Evolutionary conservation across 2,797 vertebrate species (phyloP).

Genomic region (Hypotaenidia philippensis): DNA sequence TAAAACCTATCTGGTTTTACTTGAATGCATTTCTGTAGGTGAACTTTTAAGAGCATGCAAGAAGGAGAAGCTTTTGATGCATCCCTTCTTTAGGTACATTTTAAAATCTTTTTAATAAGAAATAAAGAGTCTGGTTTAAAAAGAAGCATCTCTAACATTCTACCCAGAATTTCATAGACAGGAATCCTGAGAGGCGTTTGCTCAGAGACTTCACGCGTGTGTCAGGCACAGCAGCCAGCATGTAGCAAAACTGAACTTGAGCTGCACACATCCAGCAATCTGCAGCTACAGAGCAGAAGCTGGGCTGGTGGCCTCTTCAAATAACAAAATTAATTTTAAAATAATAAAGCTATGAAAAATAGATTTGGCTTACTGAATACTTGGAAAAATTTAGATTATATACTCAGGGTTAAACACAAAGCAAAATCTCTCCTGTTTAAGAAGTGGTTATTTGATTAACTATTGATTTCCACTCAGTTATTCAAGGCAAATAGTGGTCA

Average conservation of each 20-base stretch:
- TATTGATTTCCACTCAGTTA: constrained; percentile 71
- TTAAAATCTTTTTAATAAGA: neutral
- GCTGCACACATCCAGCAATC: neutral
- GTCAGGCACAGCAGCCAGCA: neutral
- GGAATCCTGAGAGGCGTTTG: neutral
- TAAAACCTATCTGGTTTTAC: neutral
- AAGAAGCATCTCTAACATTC: neutral
- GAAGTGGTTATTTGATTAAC: constrained; percentile 70
- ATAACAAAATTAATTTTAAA: neutral
- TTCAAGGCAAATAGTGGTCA: constrained; percentile 61
- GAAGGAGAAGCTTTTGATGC: neutral
- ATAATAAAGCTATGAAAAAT: constrained; percentile 4
- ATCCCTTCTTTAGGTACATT: neutral
- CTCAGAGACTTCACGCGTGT: neutral
- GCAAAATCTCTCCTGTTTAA: constrained; percentile 43
- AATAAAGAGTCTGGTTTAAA: neutral
- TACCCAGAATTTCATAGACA: neutral
- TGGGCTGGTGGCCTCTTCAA: neutral
- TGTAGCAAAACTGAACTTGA: neutral
- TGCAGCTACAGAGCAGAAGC: neutral
- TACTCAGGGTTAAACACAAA: constrained; percentile 36
- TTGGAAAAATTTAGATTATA: neutral
- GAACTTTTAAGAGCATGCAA: neutral
- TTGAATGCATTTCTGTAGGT: neutral
- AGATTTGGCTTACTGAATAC: neutral